phyloP scores from a whole-genome alignment of 2,797 vertebrate genomes.

The Chaetophractus vellerosus region DNA sequence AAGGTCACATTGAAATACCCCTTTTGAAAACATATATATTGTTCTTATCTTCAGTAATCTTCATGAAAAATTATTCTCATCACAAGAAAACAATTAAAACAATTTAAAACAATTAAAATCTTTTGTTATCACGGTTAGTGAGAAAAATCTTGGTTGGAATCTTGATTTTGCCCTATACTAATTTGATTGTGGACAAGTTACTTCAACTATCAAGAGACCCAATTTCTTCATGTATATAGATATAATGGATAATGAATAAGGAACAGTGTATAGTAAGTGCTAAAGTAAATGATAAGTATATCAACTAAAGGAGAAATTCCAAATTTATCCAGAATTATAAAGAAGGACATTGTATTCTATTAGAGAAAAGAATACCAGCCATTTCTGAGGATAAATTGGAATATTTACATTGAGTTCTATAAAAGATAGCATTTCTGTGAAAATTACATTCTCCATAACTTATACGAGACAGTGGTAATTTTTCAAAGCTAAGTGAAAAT shows the following conservation, averaged over 20 bases:
- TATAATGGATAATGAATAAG: background rate
- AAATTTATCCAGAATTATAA: background rate
- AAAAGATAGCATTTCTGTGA: background rate
- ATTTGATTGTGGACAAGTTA: background rate
- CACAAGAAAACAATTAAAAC: background rate
- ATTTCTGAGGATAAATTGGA: background rate
- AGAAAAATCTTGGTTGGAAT: background rate
- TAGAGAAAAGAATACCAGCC: background rate
- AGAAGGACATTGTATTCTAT: background rate
- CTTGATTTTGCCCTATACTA: background rate
- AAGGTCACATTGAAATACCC: background rate
- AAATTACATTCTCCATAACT: background rate
- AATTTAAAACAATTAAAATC: background rate
- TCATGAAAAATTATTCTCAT: background rate
- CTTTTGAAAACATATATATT: background rate
- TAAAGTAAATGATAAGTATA: background rate
- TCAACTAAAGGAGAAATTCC: background rate
- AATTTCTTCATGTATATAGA: background rate
- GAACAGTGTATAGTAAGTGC: background rate
- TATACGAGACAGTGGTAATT: background rate
- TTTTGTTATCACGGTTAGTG: background rate
- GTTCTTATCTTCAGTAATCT: background rate
- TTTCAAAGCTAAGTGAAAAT: constrained; percentile 24
- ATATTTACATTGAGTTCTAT: background rate
- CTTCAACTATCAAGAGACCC: background rate